A percentile compares a stretch with the other conserved stretches of the same genome.
Conservation (phyloP, 2,797 vertebrate genomes). For the Nyctalus aviator region DNA sequence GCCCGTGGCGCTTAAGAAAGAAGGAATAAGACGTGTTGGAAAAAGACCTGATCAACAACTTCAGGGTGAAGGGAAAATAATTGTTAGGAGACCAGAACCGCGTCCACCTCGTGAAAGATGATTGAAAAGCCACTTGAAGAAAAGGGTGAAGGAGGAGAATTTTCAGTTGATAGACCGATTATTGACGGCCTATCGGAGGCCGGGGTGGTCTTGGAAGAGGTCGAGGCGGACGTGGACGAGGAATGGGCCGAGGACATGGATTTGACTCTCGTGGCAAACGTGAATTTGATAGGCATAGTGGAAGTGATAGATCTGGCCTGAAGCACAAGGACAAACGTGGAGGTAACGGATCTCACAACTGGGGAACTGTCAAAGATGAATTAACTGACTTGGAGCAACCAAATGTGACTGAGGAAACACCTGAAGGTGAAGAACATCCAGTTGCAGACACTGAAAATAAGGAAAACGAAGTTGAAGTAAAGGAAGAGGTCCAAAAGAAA, state of each 20-base stretch:
- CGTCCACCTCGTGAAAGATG: slow-evolving; percentile 97
- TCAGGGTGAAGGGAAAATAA: slow-evolving; percentile 94
- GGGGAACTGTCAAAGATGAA: slow-evolving; percentile 97
- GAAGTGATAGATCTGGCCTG: slow-evolving; percentile 96
- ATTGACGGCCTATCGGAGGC: slow-evolving; percentile 95
- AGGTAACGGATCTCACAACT: slow-evolving; percentile 96
- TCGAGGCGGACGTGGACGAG: slow-evolving; percentile 94
- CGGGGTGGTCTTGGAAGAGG: slow-evolving; percentile 95
- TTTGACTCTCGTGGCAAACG: slow-evolving; percentile 98
- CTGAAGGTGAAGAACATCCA: slow-evolving; percentile 95
- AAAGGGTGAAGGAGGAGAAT: slow-evolving; percentile 96
- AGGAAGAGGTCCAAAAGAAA: slow-evolving; percentile 98
- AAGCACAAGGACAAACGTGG: slow-evolving; percentile 97
- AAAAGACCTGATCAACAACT: slow-evolving; percentile 94
- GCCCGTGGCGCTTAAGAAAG: slow-evolving; percentile 94
- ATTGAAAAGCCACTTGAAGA: slow-evolving; percentile 96
- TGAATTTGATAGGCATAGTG: slow-evolving; percentile 97
- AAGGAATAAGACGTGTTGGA: slow-evolving; percentile 97
- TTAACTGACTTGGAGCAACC: slow-evolving; percentile 95
- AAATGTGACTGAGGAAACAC: slow-evolving; percentile 93
- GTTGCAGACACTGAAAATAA: slow-evolving; percentile 98
- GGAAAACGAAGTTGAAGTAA: slow-evolving; percentile 98
- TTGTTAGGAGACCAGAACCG: slow-evolving; percentile 94
- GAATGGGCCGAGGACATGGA: slow-evolving; percentile 95
- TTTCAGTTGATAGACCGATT: slow-evolving; percentile 94